Conservation (phyloP, 2,113 vertebrate genomes). For the Nothobranchius kuhntae region DNA sequence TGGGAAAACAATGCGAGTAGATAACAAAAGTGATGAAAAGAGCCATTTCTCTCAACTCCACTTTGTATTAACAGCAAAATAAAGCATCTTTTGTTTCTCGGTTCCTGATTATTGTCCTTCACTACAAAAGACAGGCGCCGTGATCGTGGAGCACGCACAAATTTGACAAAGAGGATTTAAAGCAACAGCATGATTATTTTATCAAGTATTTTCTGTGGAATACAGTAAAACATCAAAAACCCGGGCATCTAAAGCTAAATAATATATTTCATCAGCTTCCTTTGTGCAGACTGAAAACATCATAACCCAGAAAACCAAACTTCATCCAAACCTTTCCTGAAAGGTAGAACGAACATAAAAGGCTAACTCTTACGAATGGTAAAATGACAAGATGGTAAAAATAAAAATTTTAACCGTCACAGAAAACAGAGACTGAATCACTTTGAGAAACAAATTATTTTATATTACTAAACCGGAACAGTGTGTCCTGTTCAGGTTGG, state of each 20-base stretch:
- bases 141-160: constrained; percentile 17
- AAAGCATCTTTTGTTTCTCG: constrained; percentile 38
- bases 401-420: constrained; percentile 3
- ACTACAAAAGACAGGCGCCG: constrained; percentile 29
- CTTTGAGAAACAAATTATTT: constrained; percentile 34
- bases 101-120: constrained; percentile 45
- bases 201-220: constrained; percentile 7
- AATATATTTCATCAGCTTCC: constrained; percentile 20
- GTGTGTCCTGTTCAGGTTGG: constrained; percentile 28
- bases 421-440: constrained; percentile 30
- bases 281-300: constrained; percentile 2
- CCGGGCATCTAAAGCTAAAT: constrained; percentile 1
- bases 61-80: constrained; percentile 32
- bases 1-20: constrained; percentile 45
- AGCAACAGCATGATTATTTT: constrained; percentile 8
- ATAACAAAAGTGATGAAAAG: constrained; percentile 52
- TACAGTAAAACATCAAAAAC: constrained; percentile 8
- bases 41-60: constrained; percentile 34
- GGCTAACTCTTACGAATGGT: not conserved
- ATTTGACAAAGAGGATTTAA: constrained; percentile 20
- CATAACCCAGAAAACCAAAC: constrained; percentile 5
- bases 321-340: constrained; percentile 3
- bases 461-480: constrained; percentile 22
- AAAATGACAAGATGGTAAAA: not conserved
- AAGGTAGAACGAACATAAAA: not conserved